Evolutionary conservation across 64 coral and sea anemone genomes (phyloP).

Genomic region (Stichodactyla mertensii): DNA sequence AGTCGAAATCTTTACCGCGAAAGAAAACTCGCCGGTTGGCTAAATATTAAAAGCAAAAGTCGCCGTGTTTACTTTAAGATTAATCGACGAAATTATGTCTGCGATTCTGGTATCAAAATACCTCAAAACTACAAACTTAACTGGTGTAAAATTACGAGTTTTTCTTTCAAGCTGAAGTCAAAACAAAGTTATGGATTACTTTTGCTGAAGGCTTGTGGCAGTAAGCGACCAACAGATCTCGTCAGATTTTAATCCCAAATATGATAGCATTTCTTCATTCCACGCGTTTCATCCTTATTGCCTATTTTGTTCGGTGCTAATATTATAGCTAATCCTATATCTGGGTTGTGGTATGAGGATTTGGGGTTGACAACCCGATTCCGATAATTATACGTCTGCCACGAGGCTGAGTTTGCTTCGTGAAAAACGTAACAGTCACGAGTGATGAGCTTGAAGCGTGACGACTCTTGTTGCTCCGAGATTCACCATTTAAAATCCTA

Average conservation of each 20-base stretch:
- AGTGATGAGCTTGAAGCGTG: not conserved
- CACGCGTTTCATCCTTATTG: not conserved
- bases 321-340: not conserved
- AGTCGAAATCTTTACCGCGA: not conserved
- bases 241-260: not conserved
- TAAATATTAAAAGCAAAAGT: not conserved
- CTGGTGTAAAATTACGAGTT: not conserved
- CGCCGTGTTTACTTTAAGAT: not conserved
- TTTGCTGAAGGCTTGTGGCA: not conserved
- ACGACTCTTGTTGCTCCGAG: not conserved
- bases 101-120: not conserved
- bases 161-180: not conserved
- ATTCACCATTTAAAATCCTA: not conserved
- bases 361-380: not conserved
- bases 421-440: not conserved
- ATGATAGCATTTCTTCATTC: not conserved
- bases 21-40: not conserved
- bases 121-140: not conserved
- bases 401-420: not conserved
- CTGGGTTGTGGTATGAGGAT: not conserved
- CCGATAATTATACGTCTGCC: not conserved
- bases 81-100: conserved; percentile 11
- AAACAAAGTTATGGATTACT: not conserved
- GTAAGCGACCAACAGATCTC: not conserved
- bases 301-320: not conserved